phyloP scores from a whole-genome alignment of 2,888 invertebrate genomes.

The Torymus texanus region DNA sequence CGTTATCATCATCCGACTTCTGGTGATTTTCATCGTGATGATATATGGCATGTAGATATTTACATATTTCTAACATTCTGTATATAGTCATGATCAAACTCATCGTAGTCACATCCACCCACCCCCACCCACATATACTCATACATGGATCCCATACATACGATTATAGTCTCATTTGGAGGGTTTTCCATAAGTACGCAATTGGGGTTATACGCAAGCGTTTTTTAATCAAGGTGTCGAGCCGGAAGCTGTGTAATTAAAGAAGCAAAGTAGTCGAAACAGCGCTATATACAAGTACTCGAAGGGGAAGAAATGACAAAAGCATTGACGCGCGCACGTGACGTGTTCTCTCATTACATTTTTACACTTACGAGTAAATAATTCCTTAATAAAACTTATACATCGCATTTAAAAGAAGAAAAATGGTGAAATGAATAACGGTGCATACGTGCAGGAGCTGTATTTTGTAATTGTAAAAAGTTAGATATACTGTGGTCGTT shows the following conservation, averaged over 20 bases:
- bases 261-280: conserved; percentile 3
- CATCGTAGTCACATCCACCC: conserved; percentile 5
- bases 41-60: conserved; percentile 58
- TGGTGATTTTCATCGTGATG: conserved; percentile 53
- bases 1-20: not conserved
- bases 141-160: not conserved
- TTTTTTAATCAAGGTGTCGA: conserved; percentile 17
- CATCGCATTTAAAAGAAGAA: conserved; percentile 60
- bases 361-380: conserved; percentile 67
- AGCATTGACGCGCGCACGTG: conserved; percentile 10
- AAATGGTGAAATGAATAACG: conserved; percentile 19
- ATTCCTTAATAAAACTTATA: conserved; percentile 64
- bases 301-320: too few relatives aligned
- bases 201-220: conserved; percentile 3
- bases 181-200: too few relatives aligned
- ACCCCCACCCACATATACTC: not conserved
- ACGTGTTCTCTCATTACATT: conserved; percentile 66
- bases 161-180: conserved; percentile 4
- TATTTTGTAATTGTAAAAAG: conserved; percentile 74
- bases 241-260: conserved; percentile 3
- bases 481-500: conserved; percentile 72
- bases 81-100: conserved; percentile 64
- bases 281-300: conserved; percentile 4
- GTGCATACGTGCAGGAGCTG: conserved; percentile 69
- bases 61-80: conserved; percentile 64